phyloP scores from a whole-genome alignment of 1,140 invertebrate genomes.

The Anoplolepis gracilipes region DNA sequence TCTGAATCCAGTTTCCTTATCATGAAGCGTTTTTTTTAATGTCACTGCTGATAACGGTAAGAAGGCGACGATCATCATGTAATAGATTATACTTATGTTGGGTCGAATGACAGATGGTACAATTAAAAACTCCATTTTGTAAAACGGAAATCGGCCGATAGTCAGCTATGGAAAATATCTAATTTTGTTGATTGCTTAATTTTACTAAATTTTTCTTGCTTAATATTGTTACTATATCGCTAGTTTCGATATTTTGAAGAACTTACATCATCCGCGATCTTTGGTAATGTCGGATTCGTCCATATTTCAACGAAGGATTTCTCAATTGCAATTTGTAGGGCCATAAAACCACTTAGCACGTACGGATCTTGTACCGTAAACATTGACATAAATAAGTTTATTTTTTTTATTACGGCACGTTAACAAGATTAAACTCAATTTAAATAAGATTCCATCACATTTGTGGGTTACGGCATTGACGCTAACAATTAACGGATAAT shows the following conservation, averaged over 20 bases:
- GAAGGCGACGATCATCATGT: slow-evolving; percentile 67
- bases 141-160: slow-evolving; percentile 62
- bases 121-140: slow-evolving; percentile 62
- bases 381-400: background rate
- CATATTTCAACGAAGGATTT: slow-evolving; percentile 66
- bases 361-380: slow-evolving; percentile 65
- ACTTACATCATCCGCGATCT: slow-evolving; percentile 49
- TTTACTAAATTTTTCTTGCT: background rate
- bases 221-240: background rate
- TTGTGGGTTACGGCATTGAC: background rate
- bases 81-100: slow-evolving; percentile 70
- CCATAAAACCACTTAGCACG: slow-evolving; percentile 67
- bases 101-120: slow-evolving; percentile 58
- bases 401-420: background rate
- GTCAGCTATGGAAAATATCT: slow-evolving; percentile 6
- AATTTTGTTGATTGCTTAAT: background rate
- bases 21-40: slow-evolving; percentile 63
- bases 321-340: slow-evolving; percentile 71
- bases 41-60: slow-evolving; percentile 57
- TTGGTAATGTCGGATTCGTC: slow-evolving; percentile 52
- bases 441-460: background rate
- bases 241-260: background rate
- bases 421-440: background rate
- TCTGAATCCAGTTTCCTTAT: slow-evolving; percentile 71
- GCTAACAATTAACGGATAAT: background rate